Evolutionary conservation across 2,113 vertebrate genomes (phyloP), one percentile per base, ranked within the genome.

Genomic region (Saccopteryx leptura): DNA sequence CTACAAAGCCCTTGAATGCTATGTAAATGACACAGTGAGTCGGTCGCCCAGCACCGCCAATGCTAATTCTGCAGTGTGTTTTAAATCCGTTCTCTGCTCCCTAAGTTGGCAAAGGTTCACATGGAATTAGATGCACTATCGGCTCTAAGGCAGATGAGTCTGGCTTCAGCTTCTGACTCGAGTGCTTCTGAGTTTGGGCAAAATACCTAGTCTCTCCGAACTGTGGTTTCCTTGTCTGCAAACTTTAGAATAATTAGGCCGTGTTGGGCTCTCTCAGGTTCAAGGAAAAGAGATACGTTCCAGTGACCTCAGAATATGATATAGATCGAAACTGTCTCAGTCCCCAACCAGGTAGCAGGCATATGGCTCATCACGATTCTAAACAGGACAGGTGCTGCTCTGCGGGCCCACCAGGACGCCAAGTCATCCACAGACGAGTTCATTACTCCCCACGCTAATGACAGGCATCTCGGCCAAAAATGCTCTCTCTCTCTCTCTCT

Each of bases 21-120:
- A 96, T 90, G 93, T 85, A 96, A 96, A 96, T 92, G 69, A 93
- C 85, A 63, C 58, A 87, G 88, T 90, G 92, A 83, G 90, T 87
- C 90, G 97, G 94, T 93, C 66, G 4, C 97, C 94, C 92, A 88
- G 84, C 88, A 84, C 90, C 76, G 48, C 2, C 65, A 91, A 97
- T 93, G 89, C 94, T 96, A 96, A 96, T 90, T 96, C 90, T 81
- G 60, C 71, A 93, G 39, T 76, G 60, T 86, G 88, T 88, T 88
- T 65, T 39, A 26, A 96, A 81, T 92, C 90, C 72, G 65, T 54
- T 90, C 84, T 91, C 81, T 95, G 90, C 90, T 80, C 93, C 92
- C 76, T 3, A 39, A 61, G 88, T 81, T 93, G 90, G 90, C 26
- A 8, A 87, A 90, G n/a, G 14, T 80, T 96, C 65, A 23, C 66